phyloP scores from a whole-genome alignment of 2,113 vertebrate species.

The Probosciger aterrimus region DNA sequence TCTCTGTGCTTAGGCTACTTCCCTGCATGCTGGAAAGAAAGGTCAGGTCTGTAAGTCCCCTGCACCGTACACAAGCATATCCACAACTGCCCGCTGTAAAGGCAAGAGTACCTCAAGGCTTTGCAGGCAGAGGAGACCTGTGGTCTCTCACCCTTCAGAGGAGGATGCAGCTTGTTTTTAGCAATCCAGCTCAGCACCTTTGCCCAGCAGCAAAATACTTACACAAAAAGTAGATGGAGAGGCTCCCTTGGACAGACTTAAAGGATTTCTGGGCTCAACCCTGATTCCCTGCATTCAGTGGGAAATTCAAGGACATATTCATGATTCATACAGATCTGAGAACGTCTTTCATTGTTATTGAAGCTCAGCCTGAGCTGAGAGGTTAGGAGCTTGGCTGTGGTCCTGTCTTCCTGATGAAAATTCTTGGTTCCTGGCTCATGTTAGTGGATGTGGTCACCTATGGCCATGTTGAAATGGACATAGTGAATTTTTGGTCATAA shows the following conservation, averaged over 20 bases:
- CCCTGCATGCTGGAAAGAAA: slow-evolving; percentile 1
- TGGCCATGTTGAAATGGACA: background rate
- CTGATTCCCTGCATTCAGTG: background rate
- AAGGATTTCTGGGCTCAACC: background rate
- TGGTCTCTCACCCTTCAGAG: background rate
- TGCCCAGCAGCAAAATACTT: background rate
- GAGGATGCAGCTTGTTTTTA: background rate
- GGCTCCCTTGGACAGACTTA: background rate
- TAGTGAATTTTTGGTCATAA: background rate
- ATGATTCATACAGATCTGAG: background rate
- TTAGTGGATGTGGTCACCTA: background rate
- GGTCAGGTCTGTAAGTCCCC: background rate
- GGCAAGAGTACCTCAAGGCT: background rate
- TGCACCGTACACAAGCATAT: fast-evolving
- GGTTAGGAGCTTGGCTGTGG: background rate
- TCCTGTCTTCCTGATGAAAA: background rate
- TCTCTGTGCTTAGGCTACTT: background rate
- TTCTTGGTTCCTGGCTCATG: background rate
- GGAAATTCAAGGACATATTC: background rate
- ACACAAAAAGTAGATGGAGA: background rate
- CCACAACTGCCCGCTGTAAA: background rate
- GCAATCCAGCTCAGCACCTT: background rate
- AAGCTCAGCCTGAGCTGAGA: background rate
- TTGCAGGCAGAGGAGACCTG: background rate
- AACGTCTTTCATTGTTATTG: background rate